Percentiles rank a stretch among this genome's conserved stretches.
phyloP scores from a whole-genome alignment of 2,888 invertebrate species.

The Cryptus armator region DNA sequence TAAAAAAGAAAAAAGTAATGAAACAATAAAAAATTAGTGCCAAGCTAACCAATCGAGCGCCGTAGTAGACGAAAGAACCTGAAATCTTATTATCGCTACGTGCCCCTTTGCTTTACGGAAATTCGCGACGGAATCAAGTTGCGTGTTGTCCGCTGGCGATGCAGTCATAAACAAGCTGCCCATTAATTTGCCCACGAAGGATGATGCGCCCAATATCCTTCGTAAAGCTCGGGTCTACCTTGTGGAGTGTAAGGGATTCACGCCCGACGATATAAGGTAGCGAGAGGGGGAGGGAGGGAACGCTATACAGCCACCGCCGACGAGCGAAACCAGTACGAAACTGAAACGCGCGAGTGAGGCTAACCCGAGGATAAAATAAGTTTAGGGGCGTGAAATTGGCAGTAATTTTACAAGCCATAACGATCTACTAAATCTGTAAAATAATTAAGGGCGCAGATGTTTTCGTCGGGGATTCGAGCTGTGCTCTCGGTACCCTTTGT shows the following conservation, averaged over 20 bases:
- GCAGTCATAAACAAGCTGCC: constrained; percentile 83
- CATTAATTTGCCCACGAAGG: constrained; percentile 83
- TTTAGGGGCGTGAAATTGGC: constrained; percentile 85
- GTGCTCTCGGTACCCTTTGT: constrained; percentile 11
- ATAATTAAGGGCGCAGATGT: constrained; percentile 85
- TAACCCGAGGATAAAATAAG: constrained; percentile 82
- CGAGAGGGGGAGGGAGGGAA: constrained; percentile 9
- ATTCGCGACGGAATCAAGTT: constrained; percentile 81
- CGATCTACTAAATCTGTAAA: constrained; percentile 85
- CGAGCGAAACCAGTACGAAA: constrained; percentile 25
- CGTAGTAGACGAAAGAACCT: not conserved
- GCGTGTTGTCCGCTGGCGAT: constrained; percentile 78
- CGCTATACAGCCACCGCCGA: constrained; percentile 24
- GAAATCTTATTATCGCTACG: constrained; percentile 72
- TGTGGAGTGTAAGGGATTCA: not conserved
- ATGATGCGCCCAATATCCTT: constrained; percentile 83
- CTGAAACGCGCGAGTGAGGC: constrained; percentile 44
- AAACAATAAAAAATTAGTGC: not conserved
- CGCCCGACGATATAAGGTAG: constrained; percentile 37
- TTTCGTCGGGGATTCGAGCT: constrained; percentile 63
- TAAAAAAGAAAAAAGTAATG: not conserved
- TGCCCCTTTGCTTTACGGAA: constrained; percentile 76
- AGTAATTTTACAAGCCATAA: constrained; percentile 85
- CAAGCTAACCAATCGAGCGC: not conserved
- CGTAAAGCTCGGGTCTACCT: constrained; percentile 67